Evolutionary conservation across 2,888 invertebrate genomes (phyloP).

Genomic region (Nomada fabriciana): DNA sequence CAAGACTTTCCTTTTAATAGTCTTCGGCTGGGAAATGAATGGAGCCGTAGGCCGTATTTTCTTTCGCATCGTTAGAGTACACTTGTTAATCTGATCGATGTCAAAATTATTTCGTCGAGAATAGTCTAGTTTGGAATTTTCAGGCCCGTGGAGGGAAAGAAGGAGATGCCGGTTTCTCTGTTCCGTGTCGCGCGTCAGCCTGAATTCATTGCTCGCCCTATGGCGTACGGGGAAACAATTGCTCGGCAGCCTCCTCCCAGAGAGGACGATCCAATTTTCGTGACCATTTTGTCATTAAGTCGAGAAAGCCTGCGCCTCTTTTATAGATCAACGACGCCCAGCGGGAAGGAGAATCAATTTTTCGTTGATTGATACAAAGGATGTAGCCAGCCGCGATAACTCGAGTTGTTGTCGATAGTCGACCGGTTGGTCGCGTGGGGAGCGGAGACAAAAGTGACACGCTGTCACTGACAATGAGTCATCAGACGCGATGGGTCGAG

Average conservation of each 20-base stretch:
- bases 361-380: constrained; percentile 64
- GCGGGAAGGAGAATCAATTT: constrained; percentile 62
- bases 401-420: constrained; percentile 44
- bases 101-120: background rate
- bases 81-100: too few species aligned
- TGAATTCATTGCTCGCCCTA: constrained; percentile 8
- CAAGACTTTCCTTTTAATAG: constrained; percentile 24
- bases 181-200: background rate
- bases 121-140: background rate
- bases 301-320: constrained; percentile 43
- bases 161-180: background rate
- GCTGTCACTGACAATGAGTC: constrained; percentile 57
- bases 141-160: background rate
- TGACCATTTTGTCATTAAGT: constrained; percentile 48
- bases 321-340: constrained; percentile 29
- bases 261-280: constrained; percentile 45
- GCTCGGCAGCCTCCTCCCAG: background rate
- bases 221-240: constrained; percentile 42
- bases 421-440: background rate
- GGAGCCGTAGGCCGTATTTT: background rate
- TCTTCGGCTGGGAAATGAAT: background rate
- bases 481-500: constrained; percentile 19
- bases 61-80: too few species aligned
- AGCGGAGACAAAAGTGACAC: constrained; percentile 1
- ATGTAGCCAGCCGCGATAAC: constrained; percentile 54